Percentiles rank a stretch among this genome's conserved stretches.
These are phyloP conservation scores for Lacerta bilineata DNA, from an alignment of 2,797 vertebrate species.

Conservation along the genomic window DNA sequence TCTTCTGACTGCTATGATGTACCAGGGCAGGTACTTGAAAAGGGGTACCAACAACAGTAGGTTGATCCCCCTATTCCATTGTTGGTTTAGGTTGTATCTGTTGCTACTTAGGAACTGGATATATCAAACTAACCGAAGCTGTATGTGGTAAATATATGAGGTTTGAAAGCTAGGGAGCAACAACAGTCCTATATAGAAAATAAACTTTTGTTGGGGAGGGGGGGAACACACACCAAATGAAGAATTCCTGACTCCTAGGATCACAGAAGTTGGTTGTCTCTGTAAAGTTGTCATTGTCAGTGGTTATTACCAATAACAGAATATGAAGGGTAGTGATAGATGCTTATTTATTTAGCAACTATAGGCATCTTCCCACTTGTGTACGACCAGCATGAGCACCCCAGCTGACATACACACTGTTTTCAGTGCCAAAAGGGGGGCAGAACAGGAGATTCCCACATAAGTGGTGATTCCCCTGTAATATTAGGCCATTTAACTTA, in stretches of 20 bases:
- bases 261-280: not conserved
- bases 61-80: not conserved
- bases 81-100: not conserved
- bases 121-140: not conserved
- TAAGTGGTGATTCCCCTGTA: too few relatives aligned
- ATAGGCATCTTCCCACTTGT: too few relatives aligned
- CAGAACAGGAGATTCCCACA: too few relatives aligned
- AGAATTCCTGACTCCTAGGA: not conserved
- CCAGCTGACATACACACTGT: too few relatives aligned
- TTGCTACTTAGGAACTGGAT: not conserved
- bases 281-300: not conserved
- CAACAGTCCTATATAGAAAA: not conserved
- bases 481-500: not conserved
- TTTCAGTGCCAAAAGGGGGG: too few relatives aligned
- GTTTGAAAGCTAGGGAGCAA: too few relatives aligned
- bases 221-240: too few relatives aligned
- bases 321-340: not conserved
- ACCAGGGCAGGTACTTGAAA: not conserved
- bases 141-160: too few relatives aligned
- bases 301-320: not conserved
- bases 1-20: not conserved
- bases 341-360: too few relatives aligned
- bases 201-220: not conserved
- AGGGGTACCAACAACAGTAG: not conserved
- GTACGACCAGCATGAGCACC: too few relatives aligned